A percentile compares a stretch with the other conserved stretches of the same genome.
These are phyloP conservation scores for Drosophila funebris DNA, from an alignment of 1,140 invertebrate genomes.

Conservation along the genomic window DNA sequence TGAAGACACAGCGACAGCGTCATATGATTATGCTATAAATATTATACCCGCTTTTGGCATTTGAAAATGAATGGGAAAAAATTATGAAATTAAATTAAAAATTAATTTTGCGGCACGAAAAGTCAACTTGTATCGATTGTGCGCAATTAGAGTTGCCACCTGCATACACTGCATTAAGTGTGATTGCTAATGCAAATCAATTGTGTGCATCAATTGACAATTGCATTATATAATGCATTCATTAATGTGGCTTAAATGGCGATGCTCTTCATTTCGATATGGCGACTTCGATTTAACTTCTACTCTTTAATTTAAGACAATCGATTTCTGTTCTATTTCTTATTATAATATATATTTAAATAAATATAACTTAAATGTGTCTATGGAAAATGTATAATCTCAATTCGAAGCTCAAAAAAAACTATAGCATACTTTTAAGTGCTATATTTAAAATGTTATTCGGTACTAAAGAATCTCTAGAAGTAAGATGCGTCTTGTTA, in stretches of 20 bases:
- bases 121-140: not conserved
- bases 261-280: not conserved
- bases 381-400: no score
- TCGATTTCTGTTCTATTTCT: no score
- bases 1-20: not conserved
- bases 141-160: not conserved
- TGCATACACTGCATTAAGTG: no score
- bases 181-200: not conserved
- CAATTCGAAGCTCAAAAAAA: no score
- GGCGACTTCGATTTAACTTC: no score
- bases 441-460: no score
- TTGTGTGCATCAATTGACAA: not conserved
- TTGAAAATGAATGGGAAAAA: not conserved
- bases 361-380: no score
- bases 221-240: not conserved
- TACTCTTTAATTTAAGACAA: no score
- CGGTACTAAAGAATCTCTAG: no score
- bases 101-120: constrained; percentile 19
- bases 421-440: no score
- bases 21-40: not conserved
- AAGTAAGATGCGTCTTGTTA: no score
- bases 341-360: no score
- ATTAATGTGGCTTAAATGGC: not conserved
- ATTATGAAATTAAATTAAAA: constrained; percentile 33
- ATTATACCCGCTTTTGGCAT: not conserved